phyloP scores from a whole-genome alignment of 2,113 vertebrate genomes.

The Phycodurus eques region DNA sequence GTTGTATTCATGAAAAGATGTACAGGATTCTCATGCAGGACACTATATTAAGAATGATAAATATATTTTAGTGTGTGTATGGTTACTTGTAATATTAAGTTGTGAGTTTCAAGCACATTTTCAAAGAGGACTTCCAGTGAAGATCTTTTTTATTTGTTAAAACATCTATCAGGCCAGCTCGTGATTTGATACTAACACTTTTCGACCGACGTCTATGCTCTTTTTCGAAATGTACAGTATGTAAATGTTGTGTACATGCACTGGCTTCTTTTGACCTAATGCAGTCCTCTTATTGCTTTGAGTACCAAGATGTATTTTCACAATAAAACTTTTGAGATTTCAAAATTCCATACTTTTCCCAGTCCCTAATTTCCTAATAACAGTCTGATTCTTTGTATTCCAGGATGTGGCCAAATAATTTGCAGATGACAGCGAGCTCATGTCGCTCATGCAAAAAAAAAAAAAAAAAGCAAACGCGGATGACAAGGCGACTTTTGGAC shows the following conservation, averaged over 20 bases:
- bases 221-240: slow-evolving; percentile 37
- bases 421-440: too few relatives aligned
- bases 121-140: slow-evolving; percentile 58
- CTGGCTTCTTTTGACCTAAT: slow-evolving; percentile 57
- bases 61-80: slow-evolving; percentile 30
- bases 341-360: background rate
- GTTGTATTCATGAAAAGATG: too few relatives aligned
- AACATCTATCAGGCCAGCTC: slow-evolving; percentile 50
- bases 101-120: slow-evolving; percentile 47
- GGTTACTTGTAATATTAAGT: slow-evolving; percentile 39
- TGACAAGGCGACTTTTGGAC: too few relatives aligned
- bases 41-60: background rate
- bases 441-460: too few relatives aligned
- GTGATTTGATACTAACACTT: slow-evolving; percentile 51
- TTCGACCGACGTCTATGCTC: slow-evolving; percentile 26
- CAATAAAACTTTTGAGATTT: slow-evolving; percentile 65
- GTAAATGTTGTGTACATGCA: slow-evolving; percentile 54
- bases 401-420: too few relatives aligned
- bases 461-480: too few relatives aligned
- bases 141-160: slow-evolving; percentile 33
- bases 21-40: background rate
- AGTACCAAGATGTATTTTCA: slow-evolving; percentile 71
- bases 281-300: slow-evolving; percentile 53
- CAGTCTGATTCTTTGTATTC: too few relatives aligned
- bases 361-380: too few relatives aligned